Base-by-base conservation (phyloP, 2,113 vertebrate genomes). In the Parus major region DNA sequence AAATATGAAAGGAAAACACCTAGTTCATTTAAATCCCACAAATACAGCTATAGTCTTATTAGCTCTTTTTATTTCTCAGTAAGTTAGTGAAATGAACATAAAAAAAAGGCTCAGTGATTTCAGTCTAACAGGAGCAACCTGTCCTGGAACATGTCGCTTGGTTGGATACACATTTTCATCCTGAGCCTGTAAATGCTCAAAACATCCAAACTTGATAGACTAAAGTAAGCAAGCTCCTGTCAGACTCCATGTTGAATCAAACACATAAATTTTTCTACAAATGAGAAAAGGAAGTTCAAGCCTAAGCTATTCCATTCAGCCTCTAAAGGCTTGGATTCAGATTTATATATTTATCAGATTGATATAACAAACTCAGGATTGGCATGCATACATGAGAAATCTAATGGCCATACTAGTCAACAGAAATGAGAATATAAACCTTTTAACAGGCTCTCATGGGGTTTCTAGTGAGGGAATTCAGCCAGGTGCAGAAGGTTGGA, bases 401-500 rank as follows among this genome's bases (percentile, higher is more conserved):
- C 20, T 65, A 46, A 31, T 55, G 55, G 10, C 41, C 24, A 15
- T 63, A 8, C 19, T 55, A 49, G 57, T 63, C 25, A 69, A 39
- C 12, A 12, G 27, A 87, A 75, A 68, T 39, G 36, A 71, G 44
- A 64, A 27, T 33, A 39, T 42, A 56, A 75, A 69, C 16, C 22
- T 86, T 90, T 59, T 29, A 61, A 35, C 44, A 36, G 39, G 29
- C 21, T 73, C 5, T 88, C 39, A 13, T 27, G 71, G 21, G 10
- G 3, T 52, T 93, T 78, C 44, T 75, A 64, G 39, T 24, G 39
- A 52, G 41, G 31, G 28, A 79, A 42, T 84, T 84, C 10, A 78
- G 25, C 8, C 41, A 55, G 39, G 24, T 41, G 10, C 1, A 42
- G 46, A 83, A 42, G 0, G 1, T 22, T 8, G 11, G 44, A 47